Conservation (phyloP, 2,797 vertebrate species). For the Mallotus villosus region DNA sequence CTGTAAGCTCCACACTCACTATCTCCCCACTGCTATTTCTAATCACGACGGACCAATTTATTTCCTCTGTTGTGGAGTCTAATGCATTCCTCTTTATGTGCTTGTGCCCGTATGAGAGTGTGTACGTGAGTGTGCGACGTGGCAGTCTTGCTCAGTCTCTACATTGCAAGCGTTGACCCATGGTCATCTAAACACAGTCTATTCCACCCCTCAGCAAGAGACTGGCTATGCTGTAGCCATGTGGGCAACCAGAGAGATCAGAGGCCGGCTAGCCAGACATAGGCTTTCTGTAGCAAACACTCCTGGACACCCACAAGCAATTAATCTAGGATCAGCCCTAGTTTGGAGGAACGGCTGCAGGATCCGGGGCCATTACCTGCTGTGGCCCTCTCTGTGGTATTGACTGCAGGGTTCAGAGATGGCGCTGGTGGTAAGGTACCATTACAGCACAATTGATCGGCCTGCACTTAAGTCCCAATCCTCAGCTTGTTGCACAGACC, state of each 20-base stretch:
- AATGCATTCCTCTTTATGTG: neutral
- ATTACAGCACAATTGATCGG: constrained; percentile 75
- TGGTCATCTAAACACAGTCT: neutral
- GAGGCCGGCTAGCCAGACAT: constrained; percentile 21
- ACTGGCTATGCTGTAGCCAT: neutral
- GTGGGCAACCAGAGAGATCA: constrained; percentile 11
- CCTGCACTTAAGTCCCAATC: constrained; percentile 74
- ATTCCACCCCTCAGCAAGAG: constrained; percentile 1
- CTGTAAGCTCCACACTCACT: constrained; percentile 21
- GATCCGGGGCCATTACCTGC: constrained; percentile 62
- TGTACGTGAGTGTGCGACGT: neutral
- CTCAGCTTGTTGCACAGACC: constrained; percentile 64
- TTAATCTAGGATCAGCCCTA: constrained; percentile 42
- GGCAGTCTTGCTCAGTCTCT: no score
- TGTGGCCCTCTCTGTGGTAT: constrained; percentile 45
- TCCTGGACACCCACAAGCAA: constrained; percentile 51
- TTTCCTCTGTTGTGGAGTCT: constrained; percentile 7
- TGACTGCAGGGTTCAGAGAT: constrained; percentile 59
- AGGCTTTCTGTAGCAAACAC: constrained; percentile 2
- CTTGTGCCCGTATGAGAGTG: constrained; percentile 4
- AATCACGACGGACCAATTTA: constrained; percentile 26
- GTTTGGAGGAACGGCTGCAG: constrained; percentile 50
- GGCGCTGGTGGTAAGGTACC: constrained; percentile 66
- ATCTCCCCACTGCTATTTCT: constrained; percentile 11
- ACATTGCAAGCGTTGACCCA: no score